These are phyloP conservation scores for Gopherus evgoodei DNA, from an alignment of 2,113 vertebrate genomes.

Conservation along the genomic window DNA sequence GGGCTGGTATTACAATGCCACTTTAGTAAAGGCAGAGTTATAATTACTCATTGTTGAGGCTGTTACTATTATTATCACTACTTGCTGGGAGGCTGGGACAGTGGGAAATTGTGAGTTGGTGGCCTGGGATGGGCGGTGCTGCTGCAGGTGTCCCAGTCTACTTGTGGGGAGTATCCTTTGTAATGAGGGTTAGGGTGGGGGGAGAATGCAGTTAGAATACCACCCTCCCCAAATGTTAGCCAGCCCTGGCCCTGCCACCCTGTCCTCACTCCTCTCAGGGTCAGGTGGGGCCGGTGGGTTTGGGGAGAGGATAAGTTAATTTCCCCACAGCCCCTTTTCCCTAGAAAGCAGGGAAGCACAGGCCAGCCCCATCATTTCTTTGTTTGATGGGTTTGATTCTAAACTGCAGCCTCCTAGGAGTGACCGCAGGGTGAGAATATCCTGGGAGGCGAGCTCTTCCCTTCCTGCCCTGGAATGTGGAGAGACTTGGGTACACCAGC, in stretches of 20 bases:
- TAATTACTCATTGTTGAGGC: not conserved
- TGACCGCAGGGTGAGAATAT: not conserved
- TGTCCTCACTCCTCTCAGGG: rapidly evolving
- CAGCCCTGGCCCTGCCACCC: not conserved
- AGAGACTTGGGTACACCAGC: constrained; percentile 28
- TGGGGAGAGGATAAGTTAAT: not conserved
- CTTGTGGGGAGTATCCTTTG: not conserved
- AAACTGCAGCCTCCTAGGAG: not conserved
- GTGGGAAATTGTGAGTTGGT: not conserved
- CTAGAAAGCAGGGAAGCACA: rapidly evolving
- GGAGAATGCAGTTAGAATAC: not conserved
- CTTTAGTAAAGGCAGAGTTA: not conserved
- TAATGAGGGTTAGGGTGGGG: not conserved
- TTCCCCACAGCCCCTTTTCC: not conserved
- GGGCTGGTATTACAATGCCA: not conserved
- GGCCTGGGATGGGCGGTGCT: rapidly evolving
- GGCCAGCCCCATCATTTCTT: not conserved
- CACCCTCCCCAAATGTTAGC: not conserved
- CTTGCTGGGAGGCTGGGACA: not conserved
- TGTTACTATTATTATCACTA: not conserved
- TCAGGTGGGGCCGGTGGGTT: not conserved
- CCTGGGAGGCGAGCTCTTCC: constrained; percentile 6
- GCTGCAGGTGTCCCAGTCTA: constrained; percentile 47
- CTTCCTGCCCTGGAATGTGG: not conserved
- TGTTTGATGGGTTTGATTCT: not conserved